Conservation (phyloP, 2,888 invertebrate species). For the Protonemura montana region DNA sequence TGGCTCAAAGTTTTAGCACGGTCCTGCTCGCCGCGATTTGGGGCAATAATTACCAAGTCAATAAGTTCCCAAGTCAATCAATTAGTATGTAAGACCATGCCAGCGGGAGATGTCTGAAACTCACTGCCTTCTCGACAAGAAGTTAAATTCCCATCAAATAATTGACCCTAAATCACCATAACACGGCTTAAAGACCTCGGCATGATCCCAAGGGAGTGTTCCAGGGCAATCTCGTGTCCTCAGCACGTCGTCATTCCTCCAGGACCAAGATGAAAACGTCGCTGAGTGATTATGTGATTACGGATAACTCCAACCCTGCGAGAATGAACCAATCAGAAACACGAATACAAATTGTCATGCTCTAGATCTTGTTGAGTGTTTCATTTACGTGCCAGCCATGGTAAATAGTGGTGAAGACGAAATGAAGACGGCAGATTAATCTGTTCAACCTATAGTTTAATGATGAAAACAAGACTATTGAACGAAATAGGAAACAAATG, state of each 20-base stretch:
- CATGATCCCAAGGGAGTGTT: neutral
- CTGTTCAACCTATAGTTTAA: neutral
- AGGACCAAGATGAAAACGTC: neutral
- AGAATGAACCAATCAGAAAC: slow-evolving; percentile 20
- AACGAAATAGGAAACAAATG: neutral
- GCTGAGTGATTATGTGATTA: slow-evolving; percentile 23
- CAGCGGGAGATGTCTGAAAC: neutral
- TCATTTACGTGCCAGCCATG: neutral
- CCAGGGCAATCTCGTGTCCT: neutral
- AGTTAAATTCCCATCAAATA: slow-evolving; percentile 28
- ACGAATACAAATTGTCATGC: neutral
- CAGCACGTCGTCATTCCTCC: slow-evolving; percentile 8
- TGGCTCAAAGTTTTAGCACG: neutral
- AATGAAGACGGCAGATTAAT: neutral
- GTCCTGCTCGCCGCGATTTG: neutral
- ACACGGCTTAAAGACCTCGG: neutral
- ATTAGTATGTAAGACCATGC: neutral
- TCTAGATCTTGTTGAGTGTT: neutral
- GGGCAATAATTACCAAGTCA: neutral
- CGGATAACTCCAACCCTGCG: neutral
- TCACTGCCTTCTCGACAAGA: neutral
- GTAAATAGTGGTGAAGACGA: neutral
- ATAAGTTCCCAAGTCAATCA: neutral
- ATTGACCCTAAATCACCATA: slow-evolving; percentile 40
- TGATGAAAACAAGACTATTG: neutral